Conservation (phyloP, 2,888 invertebrate species). For the Falcaria lacertinaria region DNA sequence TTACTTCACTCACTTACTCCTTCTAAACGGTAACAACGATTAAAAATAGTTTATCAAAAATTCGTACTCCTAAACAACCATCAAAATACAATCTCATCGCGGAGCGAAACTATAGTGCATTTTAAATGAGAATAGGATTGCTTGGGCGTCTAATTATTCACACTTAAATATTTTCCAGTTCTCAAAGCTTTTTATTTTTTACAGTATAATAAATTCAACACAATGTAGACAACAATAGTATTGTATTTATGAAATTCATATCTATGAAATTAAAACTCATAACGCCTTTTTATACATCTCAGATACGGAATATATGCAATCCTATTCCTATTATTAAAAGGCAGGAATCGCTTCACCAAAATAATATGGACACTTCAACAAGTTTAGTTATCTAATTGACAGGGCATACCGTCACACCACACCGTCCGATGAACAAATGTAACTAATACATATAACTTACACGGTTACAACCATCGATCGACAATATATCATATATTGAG, state of each 20-base stretch:
- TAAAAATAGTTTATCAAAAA: constrained; percentile 53
- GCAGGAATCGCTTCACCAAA: constrained; percentile 51
- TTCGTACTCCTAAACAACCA: constrained; percentile 49
- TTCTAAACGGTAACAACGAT: constrained; percentile 68
- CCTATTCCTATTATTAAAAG: constrained; percentile 44
- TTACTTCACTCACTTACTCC: constrained; percentile 36
- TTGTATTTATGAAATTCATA: too few relatives aligned
- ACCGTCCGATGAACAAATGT: constrained; percentile 42
- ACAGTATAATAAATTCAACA: too few relatives aligned
- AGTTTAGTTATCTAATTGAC: constrained; percentile 65
- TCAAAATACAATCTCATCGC: constrained; percentile 30
- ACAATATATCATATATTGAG: constrained; percentile 49
- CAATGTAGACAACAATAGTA: too few relatives aligned
- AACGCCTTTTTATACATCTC: too few relatives aligned
- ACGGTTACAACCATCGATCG: constrained; percentile 48
- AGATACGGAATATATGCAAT: too few relatives aligned
- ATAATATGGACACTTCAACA: constrained; percentile 69
- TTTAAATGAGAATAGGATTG: neutral
- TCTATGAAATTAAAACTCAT: too few relatives aligned
- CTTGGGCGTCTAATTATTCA: too few relatives aligned
- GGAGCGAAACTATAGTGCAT: constrained; percentile 26
- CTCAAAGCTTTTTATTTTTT: too few relatives aligned
- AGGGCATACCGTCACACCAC: constrained; percentile 47
- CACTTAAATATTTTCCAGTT: too few relatives aligned
- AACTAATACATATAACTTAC: constrained; percentile 27